Base-by-base conservation (phyloP, 1,140 invertebrate genomes). In the Ceratosolen solmsi region DNA sequence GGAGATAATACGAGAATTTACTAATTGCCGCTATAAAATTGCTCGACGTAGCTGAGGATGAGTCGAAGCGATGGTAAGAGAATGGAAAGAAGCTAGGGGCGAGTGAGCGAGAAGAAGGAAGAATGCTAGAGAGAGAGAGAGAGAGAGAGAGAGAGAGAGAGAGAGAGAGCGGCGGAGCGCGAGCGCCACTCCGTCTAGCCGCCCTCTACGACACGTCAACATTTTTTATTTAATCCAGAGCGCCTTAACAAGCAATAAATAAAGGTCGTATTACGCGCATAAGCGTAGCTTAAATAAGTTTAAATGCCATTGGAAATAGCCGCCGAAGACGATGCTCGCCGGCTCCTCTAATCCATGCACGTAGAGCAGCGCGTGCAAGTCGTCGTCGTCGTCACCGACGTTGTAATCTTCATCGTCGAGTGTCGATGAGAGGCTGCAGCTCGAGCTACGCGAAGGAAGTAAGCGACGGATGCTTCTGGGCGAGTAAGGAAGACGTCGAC, bases 151-250 rank as follows among this genome's bases (percentile, higher is more conserved):
- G 8, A 38, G 46, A 33, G 38, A 0, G 13, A 49, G 25, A 13
- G 41, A 22, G 17, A 54, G 33, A 3, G 30, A 25, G 30, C 33
- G 17, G 30, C 8, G 17, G 54, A 72, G 68, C 8, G 38, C 33
- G 78, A 90, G 91, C 90, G 91, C 91, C 91, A 91, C 89, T 88
- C 90, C 82, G 91, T 92, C 91, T 92, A 91, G 90, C 87, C 84
- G 84, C 86, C 83, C 87, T 89, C 89, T 89, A 87, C 87, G 87
- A 87, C 63, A 54, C 74, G 88, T 89, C 89, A 89, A 90, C 88
- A 88, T 90, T 90, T 91, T 91, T 91, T 91, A 91, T 91, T 91
- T 91, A 91, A 92, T 92, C 90, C 89, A 87, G 85, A 88, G 87
- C 86, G 89, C 87, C 91, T 89, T 51, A 91, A 89, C 89, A 90